Evolutionary conservation across 2,888 invertebrate genomes (phyloP).

Genomic region (Desoria tigrina): DNA sequence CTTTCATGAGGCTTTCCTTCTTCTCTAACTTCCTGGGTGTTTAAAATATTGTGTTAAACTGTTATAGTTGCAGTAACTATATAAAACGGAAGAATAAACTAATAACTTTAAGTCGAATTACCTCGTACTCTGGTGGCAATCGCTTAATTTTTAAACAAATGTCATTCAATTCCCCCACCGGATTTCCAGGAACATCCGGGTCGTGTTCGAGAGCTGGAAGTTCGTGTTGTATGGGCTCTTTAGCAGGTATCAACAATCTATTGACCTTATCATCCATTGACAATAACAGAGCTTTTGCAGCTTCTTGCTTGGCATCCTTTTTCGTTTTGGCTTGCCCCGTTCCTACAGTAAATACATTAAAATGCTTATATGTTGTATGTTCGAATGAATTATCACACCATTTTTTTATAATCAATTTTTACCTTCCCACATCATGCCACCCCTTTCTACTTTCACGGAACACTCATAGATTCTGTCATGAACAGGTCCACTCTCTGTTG

Average conservation of each 20-base stretch:
- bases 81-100: not conserved
- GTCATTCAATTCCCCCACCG: conserved; percentile 51
- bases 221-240: conserved; percentile 27
- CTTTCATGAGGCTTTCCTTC: conserved; percentile 48
- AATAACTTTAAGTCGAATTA: conserved; percentile 27
- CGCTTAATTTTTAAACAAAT: conserved; percentile 45
- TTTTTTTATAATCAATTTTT: not conserved
- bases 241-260: conserved; percentile 35
- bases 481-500: conserved; percentile 42
- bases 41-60: not conserved
- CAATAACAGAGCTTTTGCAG: conserved; percentile 43
- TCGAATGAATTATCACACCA: conserved; percentile 27
- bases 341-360: conserved; percentile 23
- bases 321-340: conserved; percentile 43
- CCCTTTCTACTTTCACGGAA: conserved; percentile 35
- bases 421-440: conserved; percentile 29
- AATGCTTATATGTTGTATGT: conserved; percentile 8
- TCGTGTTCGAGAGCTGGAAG: conserved; percentile 34
- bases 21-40: conserved; percentile 39
- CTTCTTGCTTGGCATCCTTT: conserved; percentile 51
- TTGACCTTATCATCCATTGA: conserved; percentile 44
- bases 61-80: not conserved
- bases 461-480: conserved; percentile 45
- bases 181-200: conserved; percentile 50
- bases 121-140: conserved; percentile 45